A percentile compares a stretch with the other conserved stretches of the same genome.
These are phyloP conservation scores for Melanophora roralis DNA, from an alignment of 2,888 invertebrate species.

Conservation along the genomic window DNA sequence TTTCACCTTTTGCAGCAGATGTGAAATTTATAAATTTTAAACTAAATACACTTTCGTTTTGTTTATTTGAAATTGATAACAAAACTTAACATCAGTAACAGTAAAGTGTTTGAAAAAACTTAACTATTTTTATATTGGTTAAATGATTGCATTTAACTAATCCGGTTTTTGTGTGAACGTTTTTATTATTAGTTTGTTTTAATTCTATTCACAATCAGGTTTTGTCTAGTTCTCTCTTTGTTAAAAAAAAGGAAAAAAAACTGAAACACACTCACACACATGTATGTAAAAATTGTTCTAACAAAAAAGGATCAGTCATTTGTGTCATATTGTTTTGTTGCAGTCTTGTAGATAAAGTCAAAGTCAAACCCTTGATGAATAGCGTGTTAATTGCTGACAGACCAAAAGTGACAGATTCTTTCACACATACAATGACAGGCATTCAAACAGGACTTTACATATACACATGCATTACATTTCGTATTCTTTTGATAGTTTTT, in stretches of 20 bases:
- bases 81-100: too few species aligned
- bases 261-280: not conserved
- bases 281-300: not conserved
- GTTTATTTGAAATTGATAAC: too few species aligned
- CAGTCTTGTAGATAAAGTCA: slow-evolving; percentile 57
- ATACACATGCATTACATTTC: slow-evolving; percentile 46
- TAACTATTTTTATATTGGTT: not conserved
- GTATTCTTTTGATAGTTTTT: slow-evolving; percentile 5
- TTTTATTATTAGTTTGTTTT: slow-evolving; percentile 15
- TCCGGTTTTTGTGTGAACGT: slow-evolving; percentile 55
- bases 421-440: slow-evolving; percentile 40
- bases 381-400: slow-evolving; percentile 77
- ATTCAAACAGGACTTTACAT: slow-evolving; percentile 57
- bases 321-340: slow-evolving; percentile 48
- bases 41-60: too few species aligned
- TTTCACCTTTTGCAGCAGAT: too few species aligned
- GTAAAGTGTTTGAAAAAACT: not conserved
- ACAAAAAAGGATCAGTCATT: slow-evolving; percentile 54
- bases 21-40: too few species aligned
- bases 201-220: slow-evolving; percentile 15
- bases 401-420: slow-evolving; percentile 65
- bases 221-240: not conserved
- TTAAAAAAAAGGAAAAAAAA: not conserved
- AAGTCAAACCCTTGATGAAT: slow-evolving; percentile 71
- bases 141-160: slow-evolving; percentile 56